Conservation (phyloP, 2,113 vertebrate genomes). For the Epinephelus lanceolatus region DNA sequence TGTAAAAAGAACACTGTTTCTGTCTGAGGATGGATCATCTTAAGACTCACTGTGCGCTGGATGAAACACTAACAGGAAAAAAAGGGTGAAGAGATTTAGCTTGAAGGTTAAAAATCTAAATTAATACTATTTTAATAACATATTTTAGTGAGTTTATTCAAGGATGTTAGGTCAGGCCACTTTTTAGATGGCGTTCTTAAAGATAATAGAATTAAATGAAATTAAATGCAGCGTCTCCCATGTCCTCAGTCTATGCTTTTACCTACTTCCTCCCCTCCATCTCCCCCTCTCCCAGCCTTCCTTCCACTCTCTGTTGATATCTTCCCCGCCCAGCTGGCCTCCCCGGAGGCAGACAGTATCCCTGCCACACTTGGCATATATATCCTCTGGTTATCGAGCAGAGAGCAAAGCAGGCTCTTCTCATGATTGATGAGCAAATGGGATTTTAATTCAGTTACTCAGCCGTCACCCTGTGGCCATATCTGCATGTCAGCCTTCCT, state of each 20-base stretch:
- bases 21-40: constrained; percentile 1
- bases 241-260: constrained; percentile 21
- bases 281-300: constrained; percentile 37
- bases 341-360: constrained; percentile 67
- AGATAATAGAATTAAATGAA: constrained; percentile 23
- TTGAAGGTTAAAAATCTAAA: constrained; percentile 20
- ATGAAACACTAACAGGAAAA: not conserved
- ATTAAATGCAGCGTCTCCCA: constrained; percentile 40
- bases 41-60: constrained; percentile 7
- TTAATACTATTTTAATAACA: not conserved
- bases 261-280: constrained; percentile 16
- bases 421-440: constrained; percentile 81
- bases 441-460: constrained; percentile 82
- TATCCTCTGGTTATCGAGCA: constrained; percentile 72
- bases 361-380: constrained; percentile 68
- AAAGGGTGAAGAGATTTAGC: not conserved
- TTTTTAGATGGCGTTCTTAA: not conserved
- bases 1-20: constrained; percentile 43
- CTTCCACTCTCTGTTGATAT: constrained; percentile 70
- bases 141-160: constrained; percentile 14
- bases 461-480: constrained; percentile 73
- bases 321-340: constrained; percentile 74
- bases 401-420: constrained; percentile 67
- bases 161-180: not conserved
- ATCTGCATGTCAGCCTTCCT: constrained; percentile 71